phyloP scores from a whole-genome alignment of 2,113 vertebrate species.

The Calidris pygmaea region DNA sequence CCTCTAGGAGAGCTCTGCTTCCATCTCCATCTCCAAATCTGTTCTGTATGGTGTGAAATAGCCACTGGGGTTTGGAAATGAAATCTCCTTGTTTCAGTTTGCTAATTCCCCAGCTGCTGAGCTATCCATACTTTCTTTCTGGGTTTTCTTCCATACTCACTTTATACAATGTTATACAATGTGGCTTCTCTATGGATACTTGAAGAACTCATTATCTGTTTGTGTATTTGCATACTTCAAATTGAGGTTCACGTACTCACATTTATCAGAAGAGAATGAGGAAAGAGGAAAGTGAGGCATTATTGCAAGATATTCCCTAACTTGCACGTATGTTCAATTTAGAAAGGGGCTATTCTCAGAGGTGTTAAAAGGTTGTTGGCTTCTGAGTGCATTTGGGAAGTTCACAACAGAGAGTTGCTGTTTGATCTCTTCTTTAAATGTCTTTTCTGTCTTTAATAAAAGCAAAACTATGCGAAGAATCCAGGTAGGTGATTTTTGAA shows the following conservation, averaged over 20 bases:
- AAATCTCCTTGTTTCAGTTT: neutral
- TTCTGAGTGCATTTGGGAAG: neutral
- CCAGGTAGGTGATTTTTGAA: neutral
- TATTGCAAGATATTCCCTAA: neutral
- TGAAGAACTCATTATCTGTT: neutral
- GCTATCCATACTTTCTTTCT: neutral
- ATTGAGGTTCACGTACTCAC: neutral
- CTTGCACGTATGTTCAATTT: neutral
- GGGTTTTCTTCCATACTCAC: neutral
- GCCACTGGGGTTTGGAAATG: neutral
- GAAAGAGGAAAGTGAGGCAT: neutral
- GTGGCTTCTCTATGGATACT: neutral
- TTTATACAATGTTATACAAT: neutral
- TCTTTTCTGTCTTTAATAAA: neutral
- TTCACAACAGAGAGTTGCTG: neutral
- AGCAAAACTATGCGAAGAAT: neutral
- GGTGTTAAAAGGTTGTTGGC: neutral
- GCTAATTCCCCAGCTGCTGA: neutral
- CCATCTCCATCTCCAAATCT: neutral
- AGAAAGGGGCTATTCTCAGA: neutral
- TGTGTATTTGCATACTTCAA: neutral
- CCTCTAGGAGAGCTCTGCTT: neutral
- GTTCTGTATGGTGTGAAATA: neutral
- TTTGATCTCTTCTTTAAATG: neutral
- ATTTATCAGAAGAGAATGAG: neutral